Conservation (phyloP, 2,888 invertebrate genomes). For the Petrolisthes manimaculis region DNA sequence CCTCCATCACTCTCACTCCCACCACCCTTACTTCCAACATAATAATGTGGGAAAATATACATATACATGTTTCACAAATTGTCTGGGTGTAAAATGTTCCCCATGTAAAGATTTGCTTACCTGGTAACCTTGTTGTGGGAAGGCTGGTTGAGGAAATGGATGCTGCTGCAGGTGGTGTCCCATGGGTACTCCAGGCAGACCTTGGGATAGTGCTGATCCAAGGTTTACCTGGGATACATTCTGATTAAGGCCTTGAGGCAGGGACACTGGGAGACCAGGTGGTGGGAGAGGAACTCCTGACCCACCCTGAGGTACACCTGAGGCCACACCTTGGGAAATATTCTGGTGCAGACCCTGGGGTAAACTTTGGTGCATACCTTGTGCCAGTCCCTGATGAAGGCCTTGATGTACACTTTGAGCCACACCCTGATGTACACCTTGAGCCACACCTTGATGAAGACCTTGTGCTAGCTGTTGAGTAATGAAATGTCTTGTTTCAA, state of each 20-base stretch:
- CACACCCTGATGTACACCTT: slow-evolving; percentile 34
- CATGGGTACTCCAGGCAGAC: slow-evolving; percentile 38
- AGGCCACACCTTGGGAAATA: slow-evolving; percentile 30
- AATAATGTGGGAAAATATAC: too few relatives aligned
- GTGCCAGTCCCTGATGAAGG: slow-evolving; percentile 23
- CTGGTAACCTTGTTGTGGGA: slow-evolving; percentile 54
- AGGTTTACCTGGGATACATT: slow-evolving; percentile 46
- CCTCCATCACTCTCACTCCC: too few relatives aligned
- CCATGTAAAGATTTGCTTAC: slow-evolving; percentile 19
- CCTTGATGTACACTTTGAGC: slow-evolving; percentile 38
- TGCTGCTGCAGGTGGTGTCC: slow-evolving; percentile 49
- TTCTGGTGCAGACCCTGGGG: slow-evolving; percentile 32
- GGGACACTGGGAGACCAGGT: slow-evolving; percentile 39
- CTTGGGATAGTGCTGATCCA: slow-evolving; percentile 41
- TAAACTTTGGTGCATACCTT: slow-evolving; percentile 31
- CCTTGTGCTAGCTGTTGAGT: slow-evolving; percentile 45
- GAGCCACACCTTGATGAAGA: slow-evolving; percentile 25
- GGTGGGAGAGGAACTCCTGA: slow-evolving; percentile 35
- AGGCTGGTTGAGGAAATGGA: slow-evolving; percentile 38
- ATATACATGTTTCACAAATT: too few relatives aligned
- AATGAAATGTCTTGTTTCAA: slow-evolving; percentile 46
- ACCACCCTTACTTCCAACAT: too few relatives aligned
- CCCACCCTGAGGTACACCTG: slow-evolving; percentile 29
- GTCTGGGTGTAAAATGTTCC: not conserved
- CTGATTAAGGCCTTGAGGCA: slow-evolving; percentile 48